Base-by-base conservation (phyloP, 1,140 invertebrate species). In the Drosophila seguyi region DNA sequence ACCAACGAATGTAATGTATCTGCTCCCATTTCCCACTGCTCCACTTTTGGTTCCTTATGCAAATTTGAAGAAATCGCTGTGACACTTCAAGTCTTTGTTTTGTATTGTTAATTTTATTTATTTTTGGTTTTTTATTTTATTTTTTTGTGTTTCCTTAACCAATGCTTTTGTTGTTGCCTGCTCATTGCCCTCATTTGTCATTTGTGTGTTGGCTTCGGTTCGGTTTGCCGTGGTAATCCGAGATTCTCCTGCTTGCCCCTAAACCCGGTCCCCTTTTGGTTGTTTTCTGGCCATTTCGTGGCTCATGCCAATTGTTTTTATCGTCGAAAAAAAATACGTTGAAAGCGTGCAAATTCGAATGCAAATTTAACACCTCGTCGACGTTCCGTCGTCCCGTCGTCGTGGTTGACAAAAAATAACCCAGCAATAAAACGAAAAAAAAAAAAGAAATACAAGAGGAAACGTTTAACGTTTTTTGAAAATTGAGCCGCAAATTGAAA, bases 261-360 rank as follows among this genome's bases (percentile, higher is more conserved):
- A 50, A 41, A 16, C 29, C 45, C 38, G 48, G 39, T 36, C 20
- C 25, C 8, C n/a, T n/a, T n/a, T n/a, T 67, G 44, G 31, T 50
- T 60, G 44, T 50, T 50, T 50, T 50, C 48, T 58, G 58, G 59
- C 57, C 57, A 72, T 59, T 72, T 72, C 57, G 67, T 85, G 84
- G 85, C 77, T 84, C 77, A 87, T 88, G 84, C 85, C 84, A 88
- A 88, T 87, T 87, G 83, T 88, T 82, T 82, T 87, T 87, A 67
- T 82, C 65, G 57, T 34, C 66, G 41, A 34, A 57, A 39, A 39
- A 57, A 56, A 41, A 74, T 79, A 77, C 75, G 84, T 88, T 88
- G 85, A 81, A 85, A 90, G 86, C 85, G 81, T 90, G 86, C 86
- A 88, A 90, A 88, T 79, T 90, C 78, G 81, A 84, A 88, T 85